Evolutionary conservation across 2,797 vertebrate species (phyloP).

Genomic region (Micromesistius poutassou): DNA sequence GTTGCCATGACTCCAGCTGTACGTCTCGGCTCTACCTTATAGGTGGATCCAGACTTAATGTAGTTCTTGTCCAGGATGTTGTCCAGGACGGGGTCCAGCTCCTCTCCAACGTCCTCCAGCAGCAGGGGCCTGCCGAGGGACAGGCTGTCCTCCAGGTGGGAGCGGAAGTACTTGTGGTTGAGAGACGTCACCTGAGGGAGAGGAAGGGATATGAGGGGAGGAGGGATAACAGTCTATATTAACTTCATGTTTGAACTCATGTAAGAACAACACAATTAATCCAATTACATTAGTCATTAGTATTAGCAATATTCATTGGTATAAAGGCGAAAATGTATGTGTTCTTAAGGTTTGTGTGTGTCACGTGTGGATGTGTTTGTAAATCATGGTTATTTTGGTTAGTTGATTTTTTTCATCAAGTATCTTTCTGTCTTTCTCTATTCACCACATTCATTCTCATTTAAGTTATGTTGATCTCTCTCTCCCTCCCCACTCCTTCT

Average conservation of each 20-base stretch:
- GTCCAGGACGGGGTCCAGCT: slow-evolving; percentile 82
- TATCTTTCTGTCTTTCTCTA: too few relatives aligned
- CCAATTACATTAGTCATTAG: too few relatives aligned
- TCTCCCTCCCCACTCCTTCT: too few relatives aligned
- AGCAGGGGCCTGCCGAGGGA: slow-evolving; percentile 80
- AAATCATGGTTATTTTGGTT: neutral
- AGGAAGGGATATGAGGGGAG: slow-evolving; percentile 1
- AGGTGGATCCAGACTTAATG: slow-evolving; percentile 80
- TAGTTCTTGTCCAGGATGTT: slow-evolving; percentile 86
- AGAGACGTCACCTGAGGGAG: slow-evolving; percentile 74
- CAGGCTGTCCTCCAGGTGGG: slow-evolving; percentile 78
- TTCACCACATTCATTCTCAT: too few relatives aligned
- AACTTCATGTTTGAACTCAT: neutral
- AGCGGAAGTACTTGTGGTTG: slow-evolving; percentile 83
- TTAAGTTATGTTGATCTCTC: too few relatives aligned
- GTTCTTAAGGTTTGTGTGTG: neutral
- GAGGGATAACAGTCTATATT: neutral
- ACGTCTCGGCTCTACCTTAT: slow-evolving; percentile 68
- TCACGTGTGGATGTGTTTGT: neutral
- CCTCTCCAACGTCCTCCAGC: slow-evolving; percentile 82
- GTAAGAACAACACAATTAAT: too few relatives aligned
- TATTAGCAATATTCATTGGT: too few relatives aligned
- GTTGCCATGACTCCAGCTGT: neutral
- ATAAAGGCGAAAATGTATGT: too few relatives aligned
- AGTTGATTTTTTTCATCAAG: too few relatives aligned